Evolutionary conservation across 2,888 invertebrate species (phyloP).

Genomic region (Acronicta leporina): DNA sequence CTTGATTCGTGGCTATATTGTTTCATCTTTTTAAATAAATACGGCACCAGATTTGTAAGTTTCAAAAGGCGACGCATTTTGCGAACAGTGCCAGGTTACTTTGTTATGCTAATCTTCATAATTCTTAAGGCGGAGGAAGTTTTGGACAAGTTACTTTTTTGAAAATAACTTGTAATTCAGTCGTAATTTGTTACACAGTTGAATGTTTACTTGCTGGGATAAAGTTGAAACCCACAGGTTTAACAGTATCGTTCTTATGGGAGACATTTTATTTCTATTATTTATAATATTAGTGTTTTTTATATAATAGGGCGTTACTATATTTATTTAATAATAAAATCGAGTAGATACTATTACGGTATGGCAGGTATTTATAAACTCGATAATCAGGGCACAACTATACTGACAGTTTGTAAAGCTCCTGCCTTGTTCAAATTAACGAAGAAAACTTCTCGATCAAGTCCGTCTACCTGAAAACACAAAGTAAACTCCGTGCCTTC

Average conservation of each 20-base stretch:
- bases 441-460: constrained; percentile 88
- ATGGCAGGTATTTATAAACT: constrained; percentile 59
- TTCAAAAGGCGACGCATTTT: constrained; percentile 79
- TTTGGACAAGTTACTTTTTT: constrained; percentile 83
- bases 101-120: constrained; percentile 89
- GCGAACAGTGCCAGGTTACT: constrained; percentile 83
- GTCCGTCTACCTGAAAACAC: constrained; percentile 88
- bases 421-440: constrained; percentile 87
- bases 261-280: constrained; percentile 10
- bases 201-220: constrained; percentile 69
- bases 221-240: constrained; percentile 55
- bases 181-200: constrained; percentile 82
- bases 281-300: neutral
- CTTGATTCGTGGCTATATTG: constrained; percentile 38
- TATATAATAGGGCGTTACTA: neutral
- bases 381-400: constrained; percentile 71
- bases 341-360: constrained; percentile 23
- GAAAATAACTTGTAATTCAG: constrained; percentile 85
- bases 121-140: constrained; percentile 85
- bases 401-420: constrained; percentile 82
- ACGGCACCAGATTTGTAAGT: constrained; percentile 71
- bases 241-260: constrained; percentile 32
- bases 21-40: constrained; percentile 52
- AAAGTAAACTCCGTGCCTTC: constrained; percentile 87
- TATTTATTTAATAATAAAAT: constrained; percentile 3